Percentiles rank a stretch among this genome's conserved stretches.
Conservation (phyloP, 1,140 invertebrate species). For the Drosophila nebulosa region DNA sequence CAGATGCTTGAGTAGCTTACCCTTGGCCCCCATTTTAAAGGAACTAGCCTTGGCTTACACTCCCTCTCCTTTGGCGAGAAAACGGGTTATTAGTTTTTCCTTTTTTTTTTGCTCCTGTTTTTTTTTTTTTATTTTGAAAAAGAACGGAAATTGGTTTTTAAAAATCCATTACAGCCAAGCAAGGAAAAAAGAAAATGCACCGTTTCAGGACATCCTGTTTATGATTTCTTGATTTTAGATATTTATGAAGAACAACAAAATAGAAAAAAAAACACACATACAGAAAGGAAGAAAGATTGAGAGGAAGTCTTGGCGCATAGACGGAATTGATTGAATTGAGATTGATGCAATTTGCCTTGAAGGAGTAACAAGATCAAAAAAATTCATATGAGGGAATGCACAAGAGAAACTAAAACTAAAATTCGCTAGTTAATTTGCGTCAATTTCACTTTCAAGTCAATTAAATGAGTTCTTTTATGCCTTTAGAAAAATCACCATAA, state of each 20-base stretch:
- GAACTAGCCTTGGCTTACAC: background rate
- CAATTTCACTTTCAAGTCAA: no score
- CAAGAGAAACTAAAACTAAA: no score
- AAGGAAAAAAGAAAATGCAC: conserved; percentile 34
- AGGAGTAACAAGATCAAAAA: no score
- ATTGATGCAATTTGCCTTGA: conserved; percentile 3
- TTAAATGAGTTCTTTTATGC: conserved; percentile 31
- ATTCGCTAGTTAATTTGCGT: no score
- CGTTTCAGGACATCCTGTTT: conserved; percentile 48
- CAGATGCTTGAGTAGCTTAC: conserved; percentile 46
- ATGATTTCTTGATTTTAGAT: conserved; percentile 41
- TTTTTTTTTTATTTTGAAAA: conserved; percentile 28
- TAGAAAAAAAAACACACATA: background rate
- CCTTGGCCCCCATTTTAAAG: background rate
- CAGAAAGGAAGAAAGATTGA: background rate
- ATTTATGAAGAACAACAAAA: background rate
- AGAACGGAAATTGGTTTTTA: conserved; percentile 75
- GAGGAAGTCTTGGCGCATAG: background rate
- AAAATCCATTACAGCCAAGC: conserved; percentile 65
- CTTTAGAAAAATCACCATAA: conserved; percentile 59
- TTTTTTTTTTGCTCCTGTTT: conserved; percentile 27
- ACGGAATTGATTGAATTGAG: conserved; percentile 4
- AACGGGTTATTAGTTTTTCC: conserved; percentile 76
- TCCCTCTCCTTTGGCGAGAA: conserved; percentile 19
- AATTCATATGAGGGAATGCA: no score